Evolutionary conservation across 2,888 invertebrate species (phyloP).

Genomic region (Mylabris sibirica): DNA sequence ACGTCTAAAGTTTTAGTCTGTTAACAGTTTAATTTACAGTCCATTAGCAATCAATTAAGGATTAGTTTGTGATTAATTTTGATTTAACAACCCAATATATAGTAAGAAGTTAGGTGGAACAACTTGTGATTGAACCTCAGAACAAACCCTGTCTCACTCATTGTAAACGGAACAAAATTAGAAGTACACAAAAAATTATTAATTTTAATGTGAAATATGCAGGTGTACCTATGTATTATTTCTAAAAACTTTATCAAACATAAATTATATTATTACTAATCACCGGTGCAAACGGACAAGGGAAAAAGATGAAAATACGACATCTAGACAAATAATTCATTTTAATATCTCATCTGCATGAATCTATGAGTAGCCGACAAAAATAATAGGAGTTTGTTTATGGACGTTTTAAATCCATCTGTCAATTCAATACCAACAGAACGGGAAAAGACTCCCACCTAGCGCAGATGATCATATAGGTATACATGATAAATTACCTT

Average conservation of each 20-base stretch:
- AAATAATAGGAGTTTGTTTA: constrained; percentile 6
- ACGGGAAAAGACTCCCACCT: neutral
- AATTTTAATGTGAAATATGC: neutral
- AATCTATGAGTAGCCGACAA: neutral
- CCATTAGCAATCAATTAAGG: neutral
- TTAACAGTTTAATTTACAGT: neutral
- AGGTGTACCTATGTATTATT: neutral
- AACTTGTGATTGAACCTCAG: too few species aligned
- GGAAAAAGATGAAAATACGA: neutral
- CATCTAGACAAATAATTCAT: neutral
- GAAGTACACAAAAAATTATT: neutral
- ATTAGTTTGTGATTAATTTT: neutral
- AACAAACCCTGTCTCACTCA: too few species aligned
- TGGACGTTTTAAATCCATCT: neutral
- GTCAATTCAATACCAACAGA: neutral
- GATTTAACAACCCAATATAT: neutral
- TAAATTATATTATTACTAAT: neutral
- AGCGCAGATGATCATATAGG: neutral
- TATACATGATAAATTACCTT: neutral
- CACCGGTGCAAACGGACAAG: neutral
- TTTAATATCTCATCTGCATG: neutral
- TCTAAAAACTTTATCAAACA: neutral
- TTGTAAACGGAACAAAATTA: neutral
- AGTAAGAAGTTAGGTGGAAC: neutral
- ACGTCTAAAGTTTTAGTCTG: neutral